These are phyloP conservation scores for Papilio polyxenes DNA, from an alignment of 1,140 invertebrate genomes.

Conservation along the genomic window DNA sequence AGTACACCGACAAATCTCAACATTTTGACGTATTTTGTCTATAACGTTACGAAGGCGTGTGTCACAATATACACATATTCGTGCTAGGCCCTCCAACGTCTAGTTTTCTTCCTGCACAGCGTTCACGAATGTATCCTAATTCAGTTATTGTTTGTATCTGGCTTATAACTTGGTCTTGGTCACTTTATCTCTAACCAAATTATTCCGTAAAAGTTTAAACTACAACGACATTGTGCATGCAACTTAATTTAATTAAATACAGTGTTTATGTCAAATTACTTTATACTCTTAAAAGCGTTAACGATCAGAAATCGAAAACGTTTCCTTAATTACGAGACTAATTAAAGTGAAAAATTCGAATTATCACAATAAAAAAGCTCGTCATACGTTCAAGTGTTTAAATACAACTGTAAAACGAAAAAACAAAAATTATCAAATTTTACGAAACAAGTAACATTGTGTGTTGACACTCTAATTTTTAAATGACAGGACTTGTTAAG, in stretches of 20 bases:
- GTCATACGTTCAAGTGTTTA: constrained; percentile 55
- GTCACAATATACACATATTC: too few relatives aligned
- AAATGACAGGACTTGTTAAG: neutral
- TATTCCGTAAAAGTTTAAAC: too few relatives aligned
- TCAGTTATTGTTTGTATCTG: too few relatives aligned
- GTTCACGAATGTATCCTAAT: too few relatives aligned
- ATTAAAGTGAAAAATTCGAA: constrained; percentile 34
- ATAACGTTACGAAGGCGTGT: too few relatives aligned
- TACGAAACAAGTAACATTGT: constrained; percentile 55
- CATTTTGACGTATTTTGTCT: too few relatives aligned
- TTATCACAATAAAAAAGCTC: constrained; percentile 34
- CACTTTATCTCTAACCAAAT: too few relatives aligned
- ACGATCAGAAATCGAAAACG: neutral
- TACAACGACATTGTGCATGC: neutral
- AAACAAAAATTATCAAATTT: constrained; percentile 56
- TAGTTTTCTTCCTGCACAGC: too few relatives aligned
- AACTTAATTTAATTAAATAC: constrained; percentile 6
- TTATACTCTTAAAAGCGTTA: neutral
- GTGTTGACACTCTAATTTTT: constrained; percentile 37
- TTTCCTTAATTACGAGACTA: neutral
- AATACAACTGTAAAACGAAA: constrained; percentile 40
- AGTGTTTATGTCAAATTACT: neutral
- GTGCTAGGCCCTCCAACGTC: too few relatives aligned
- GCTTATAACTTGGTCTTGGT: too few relatives aligned
- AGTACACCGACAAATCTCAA: too few relatives aligned